Evolutionary conservation across 2,888 invertebrate species (phyloP).

Genomic region (Halictus ligatus): DNA sequence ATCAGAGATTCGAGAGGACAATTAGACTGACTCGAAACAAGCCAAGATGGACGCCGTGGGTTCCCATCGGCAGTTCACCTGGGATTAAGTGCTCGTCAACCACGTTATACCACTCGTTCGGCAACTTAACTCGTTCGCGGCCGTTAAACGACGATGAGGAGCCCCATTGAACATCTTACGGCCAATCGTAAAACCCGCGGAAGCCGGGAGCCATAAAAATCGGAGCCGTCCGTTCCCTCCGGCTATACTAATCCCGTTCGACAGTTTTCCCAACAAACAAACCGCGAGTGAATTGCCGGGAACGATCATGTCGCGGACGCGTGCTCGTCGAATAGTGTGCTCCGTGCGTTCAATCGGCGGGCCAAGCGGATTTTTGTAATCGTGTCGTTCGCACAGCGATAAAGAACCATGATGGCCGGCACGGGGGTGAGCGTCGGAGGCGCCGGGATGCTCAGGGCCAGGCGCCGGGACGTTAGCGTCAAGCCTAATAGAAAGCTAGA

Average conservation of each 20-base stretch:
- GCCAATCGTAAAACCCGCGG: conserved; percentile 31
- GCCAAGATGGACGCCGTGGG: neutral
- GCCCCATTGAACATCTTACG: conserved; percentile 10
- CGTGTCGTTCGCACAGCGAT: neutral
- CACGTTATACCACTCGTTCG: neutral
- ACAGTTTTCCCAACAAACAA: neutral
- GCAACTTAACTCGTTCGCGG: conserved; percentile 29
- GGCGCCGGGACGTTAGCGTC: conserved; percentile 94
- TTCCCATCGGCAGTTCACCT: neutral
- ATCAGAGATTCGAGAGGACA: neutral
- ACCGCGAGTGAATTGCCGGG: neutral
- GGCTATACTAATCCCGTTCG: neutral
- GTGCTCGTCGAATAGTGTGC: neutral
- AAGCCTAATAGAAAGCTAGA: conserved; percentile 96
- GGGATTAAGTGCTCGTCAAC: conserved; percentile 25
- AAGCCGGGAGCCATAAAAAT: neutral
- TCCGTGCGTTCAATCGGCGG: neutral
- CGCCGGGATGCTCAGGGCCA: conserved; percentile 91
- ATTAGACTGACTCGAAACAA: neutral
- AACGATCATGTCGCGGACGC: neutral
- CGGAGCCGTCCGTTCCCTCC: too few species aligned
- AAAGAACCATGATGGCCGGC: conserved; percentile 78
- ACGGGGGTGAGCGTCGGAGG: conserved; percentile 78
- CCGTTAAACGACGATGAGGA: conserved; percentile 21
- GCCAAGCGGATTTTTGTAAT: conserved; percentile 10